Percentiles rank a stretch among this genome's conserved stretches.
phyloP scores from a whole-genome alignment of 2,113 vertebrate genomes.

The Rhineura floridana region DNA sequence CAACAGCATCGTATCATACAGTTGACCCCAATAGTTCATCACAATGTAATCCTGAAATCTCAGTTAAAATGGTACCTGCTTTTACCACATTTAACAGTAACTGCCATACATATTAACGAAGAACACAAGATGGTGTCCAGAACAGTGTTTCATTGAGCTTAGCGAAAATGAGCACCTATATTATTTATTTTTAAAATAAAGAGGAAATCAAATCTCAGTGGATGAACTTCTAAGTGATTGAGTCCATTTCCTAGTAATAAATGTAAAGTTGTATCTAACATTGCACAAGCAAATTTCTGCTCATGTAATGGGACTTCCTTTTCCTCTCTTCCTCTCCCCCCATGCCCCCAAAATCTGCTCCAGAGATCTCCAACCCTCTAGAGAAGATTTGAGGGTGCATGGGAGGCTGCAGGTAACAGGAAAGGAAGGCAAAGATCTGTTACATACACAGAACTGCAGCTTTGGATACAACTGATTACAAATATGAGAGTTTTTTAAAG shows the following conservation, averaged over 20 bases:
- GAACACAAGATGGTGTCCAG: not conserved
- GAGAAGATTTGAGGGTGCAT: no score
- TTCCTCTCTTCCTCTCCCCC: no score
- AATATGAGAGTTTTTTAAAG: not conserved
- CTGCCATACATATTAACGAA: not conserved
- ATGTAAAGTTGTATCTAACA: no score
- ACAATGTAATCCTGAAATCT: not conserved
- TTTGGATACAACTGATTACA: no score
- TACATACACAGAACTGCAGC: no score
- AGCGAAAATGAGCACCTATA: no score
- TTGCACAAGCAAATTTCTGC: no score
- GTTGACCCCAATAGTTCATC: slow-evolving; percentile 1
- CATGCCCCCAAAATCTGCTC: no score
- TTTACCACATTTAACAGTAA: not conserved
- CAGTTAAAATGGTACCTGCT: not conserved
- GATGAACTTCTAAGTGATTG: not conserved
- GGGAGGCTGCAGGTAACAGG: no score
- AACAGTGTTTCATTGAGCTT: not conserved
- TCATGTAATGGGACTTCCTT: no score
- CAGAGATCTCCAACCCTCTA: no score
- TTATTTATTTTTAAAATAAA: not conserved
- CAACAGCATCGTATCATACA: not conserved
- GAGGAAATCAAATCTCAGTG: not conserved
- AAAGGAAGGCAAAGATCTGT: no score
- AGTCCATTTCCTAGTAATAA: not conserved